Evolutionary conservation across 2,113 vertebrate species (phyloP), one percentile per base, ranked within the genome.

Genomic region (Buteo buteo): DNA sequence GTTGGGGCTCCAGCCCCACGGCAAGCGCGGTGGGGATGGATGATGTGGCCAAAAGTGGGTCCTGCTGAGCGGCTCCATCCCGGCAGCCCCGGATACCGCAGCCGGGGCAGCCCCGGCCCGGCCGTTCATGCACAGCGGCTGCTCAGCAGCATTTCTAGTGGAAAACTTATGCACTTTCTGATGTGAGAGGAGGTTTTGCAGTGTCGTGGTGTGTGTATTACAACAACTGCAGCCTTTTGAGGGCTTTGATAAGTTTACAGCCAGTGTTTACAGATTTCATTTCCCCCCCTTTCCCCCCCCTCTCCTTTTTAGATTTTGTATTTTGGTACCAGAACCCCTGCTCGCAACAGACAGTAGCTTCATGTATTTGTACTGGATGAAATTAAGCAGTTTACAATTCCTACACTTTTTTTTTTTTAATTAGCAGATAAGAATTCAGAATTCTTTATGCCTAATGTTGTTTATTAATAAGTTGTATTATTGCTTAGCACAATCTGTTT

Each of bases 101-200:
- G 52, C 25, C 7, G 38, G 57, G 13, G 36, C 50, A 45, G 16
- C 62, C 38, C 45, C 1, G 0, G 45, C 55, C 3, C 1, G 2
- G 11, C 17, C 2, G 19, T 4, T 62, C 4, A 1, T 0, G 69
- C 82, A 67, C 79, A 40, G 62, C 11, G 1, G 49, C 71, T 74
- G 81, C 93, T 90, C 52, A 7, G 86, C 74, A 66, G 77, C 65
- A 9, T 84, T 86, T 62, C 47, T 67, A 36, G 62, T 15, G 66
- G 72, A 87, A 95, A 96, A 96, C 90, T 86, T 34, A 93, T 32
- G 97, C 97, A 98, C 97, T 98, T 98, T 97, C 69, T 86, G 71
- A 87, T 10, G 42, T 1, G 22, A 94, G 54, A 76, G 49, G 36
- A 67, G 42, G 78, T 19, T 93, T 42, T 31, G 59, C 54, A 73